Percentiles rank a stretch among this genome's conserved stretches.
Evolutionary conservation across 2,797 vertebrate species (phyloP).

Genomic region (Lacerta agilis): DNA sequence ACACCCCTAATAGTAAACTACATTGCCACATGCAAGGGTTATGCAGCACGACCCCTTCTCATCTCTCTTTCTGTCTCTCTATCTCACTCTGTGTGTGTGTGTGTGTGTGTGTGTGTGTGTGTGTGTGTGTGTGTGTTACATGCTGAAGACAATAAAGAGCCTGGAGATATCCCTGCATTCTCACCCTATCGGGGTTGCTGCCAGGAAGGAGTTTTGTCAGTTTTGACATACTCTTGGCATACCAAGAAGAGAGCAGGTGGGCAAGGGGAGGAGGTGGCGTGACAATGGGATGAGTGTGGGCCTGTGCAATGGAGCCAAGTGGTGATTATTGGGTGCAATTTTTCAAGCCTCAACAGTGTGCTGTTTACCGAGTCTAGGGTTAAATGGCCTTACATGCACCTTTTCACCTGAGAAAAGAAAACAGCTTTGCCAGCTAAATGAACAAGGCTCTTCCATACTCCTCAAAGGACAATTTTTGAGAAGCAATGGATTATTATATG

Average conservation of each 20-base stretch:
- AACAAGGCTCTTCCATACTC: neutral
- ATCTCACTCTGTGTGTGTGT: neutral
- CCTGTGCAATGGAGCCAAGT: neutral
- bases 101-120: neutral
- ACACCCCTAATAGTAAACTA: neutral
- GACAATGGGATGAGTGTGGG: neutral
- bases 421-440: neutral
- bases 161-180: neutral
- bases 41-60: no score
- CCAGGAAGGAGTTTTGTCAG: slow-evolving; percentile 13
- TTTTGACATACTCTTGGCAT: slow-evolving; percentile 16
- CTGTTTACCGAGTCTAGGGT: neutral
- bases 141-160: neutral
- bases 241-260: neutral
- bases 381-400: neutral
- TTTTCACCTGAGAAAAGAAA: neutral
- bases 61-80: no score
- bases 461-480: neutral
- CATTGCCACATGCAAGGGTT: neutral
- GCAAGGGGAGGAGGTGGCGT: neutral
- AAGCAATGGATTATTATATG: neutral
- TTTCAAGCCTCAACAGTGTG: slow-evolving; percentile 10
- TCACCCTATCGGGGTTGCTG: neutral
- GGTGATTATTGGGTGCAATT: neutral
- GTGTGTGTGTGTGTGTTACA: neutral